Evolutionary conservation across 2,888 invertebrate species (phyloP), one percentile per base, ranked within the genome.

Genomic region (Pollenia angustigena): DNA sequence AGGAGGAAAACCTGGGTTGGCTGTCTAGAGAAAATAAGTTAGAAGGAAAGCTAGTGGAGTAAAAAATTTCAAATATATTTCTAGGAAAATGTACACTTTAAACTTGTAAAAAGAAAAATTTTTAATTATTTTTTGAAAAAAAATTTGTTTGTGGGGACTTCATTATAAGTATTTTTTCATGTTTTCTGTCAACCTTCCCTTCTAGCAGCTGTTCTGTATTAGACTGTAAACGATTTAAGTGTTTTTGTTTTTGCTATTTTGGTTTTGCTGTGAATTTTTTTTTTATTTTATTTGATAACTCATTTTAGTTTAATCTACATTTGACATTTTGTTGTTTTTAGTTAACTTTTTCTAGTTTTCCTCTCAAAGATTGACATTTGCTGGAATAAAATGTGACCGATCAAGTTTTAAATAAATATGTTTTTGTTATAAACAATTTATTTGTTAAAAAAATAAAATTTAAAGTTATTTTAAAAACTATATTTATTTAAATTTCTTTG

Each of bases 301-400:
- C 50, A 62, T 42, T 80, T 71, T 32, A 52, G 44, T 80, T 72
- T 71, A 71, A 80, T 80, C 71, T 80, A 44, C 42, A 80, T 71
- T 80, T 80, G 80, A 80, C 80, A 80, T 80, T 80, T 80, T 66
- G 52, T 54, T 56, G 54, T 32, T 66, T 10, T 32, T 32, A 0
- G 32, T 32, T 6, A 6, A 32, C 32, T 32, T 66, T 46, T 46
- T 3, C 44, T 16, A n/a, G 44, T 60, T 48, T 68, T 78, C 23
- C 16, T 32, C 23, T 18, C 48, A 14, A 11, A 80, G 64, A 72
- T 62, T 81, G 81, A 72, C 81, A 81, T 81, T 81, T 81, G 62
- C 9, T 4, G 32, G 8, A 16, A 48, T 52, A 46, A 54, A 81
- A 64, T 54, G 46, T 46, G n/a, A 40, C 64, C 10, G 46, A 81